These are phyloP conservation scores for Brachyalestes nurse DNA, from an alignment of 2,797 vertebrate genomes.

Conservation along the genomic window DNA sequence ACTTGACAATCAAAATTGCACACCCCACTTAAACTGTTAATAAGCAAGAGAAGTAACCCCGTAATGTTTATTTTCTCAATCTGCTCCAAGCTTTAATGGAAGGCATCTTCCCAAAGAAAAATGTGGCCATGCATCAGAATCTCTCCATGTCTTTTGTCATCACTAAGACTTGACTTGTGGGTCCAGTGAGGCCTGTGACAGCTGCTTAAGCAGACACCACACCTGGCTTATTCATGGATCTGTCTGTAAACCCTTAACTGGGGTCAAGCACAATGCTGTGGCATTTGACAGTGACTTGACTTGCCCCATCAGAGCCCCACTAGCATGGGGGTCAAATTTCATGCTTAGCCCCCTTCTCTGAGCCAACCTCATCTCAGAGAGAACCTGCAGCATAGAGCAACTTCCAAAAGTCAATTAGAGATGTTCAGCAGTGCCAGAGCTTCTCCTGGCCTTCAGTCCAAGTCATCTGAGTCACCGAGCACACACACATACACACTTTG, in stretches of 20 bases:
- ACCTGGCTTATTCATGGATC: conserved; percentile 38
- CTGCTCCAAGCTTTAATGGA: background rate
- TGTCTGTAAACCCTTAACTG: conserved; percentile 42
- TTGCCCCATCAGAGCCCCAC: conserved; percentile 37
- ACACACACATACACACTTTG: conserved; percentile 40
- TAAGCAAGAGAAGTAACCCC: no score
- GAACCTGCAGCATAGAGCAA: conserved; percentile 29
- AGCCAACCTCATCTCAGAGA: conserved; percentile 12
- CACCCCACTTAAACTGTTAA: no score
- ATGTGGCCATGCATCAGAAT: background rate
- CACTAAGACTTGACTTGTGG: background rate
- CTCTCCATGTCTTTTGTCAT: background rate
- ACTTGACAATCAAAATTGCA: no score
- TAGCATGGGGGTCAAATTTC: conserved; percentile 31
- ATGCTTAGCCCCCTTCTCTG: background rate
- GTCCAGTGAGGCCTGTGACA: conserved; percentile 14
- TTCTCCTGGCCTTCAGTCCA: conserved; percentile 41
- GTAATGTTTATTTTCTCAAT: background rate
- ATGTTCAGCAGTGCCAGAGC: conserved; percentile 46
- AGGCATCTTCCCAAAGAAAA: background rate
- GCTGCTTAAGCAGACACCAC: conserved; percentile 48
- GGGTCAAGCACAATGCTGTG: conserved; percentile 40
- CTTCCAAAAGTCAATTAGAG: conserved; percentile 57
- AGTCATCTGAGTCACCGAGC: conserved; percentile 26
- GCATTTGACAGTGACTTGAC: conserved; percentile 37